Percentiles rank a stretch among this genome's conserved stretches.
These are phyloP conservation scores for Caenorhabditis zanzibari DNA, from an alignment of 2,888 invertebrate species.

Conservation along the genomic window DNA sequence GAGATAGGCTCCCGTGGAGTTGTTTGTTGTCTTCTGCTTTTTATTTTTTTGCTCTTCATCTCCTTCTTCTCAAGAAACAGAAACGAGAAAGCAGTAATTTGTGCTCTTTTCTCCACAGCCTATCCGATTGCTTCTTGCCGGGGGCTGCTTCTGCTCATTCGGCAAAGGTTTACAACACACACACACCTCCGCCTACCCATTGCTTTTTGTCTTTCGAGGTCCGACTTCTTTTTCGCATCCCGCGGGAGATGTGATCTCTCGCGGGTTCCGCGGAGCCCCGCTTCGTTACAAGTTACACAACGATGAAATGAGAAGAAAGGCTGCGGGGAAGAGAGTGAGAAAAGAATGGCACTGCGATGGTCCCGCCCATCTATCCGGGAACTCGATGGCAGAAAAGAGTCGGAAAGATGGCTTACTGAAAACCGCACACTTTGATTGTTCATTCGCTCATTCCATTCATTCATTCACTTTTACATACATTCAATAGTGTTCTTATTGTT, in stretches of 20 bases:
- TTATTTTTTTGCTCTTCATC: conserved; percentile 5
- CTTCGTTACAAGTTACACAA: conserved; percentile 67
- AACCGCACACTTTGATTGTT: conserved; percentile 63
- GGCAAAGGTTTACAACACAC: conserved; percentile 57
- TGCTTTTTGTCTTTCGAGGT: conserved; percentile 72
- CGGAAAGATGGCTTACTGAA: conserved; percentile 46
- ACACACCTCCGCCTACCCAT: conserved; percentile 73
- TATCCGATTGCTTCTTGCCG: conserved; percentile 49
- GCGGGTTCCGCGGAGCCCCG: conserved; percentile 1
- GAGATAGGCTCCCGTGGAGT: conserved; percentile 9
- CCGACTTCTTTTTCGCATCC: conserved; percentile 45
- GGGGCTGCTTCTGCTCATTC: conserved; percentile 31
- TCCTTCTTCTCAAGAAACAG: conserved; percentile 33
- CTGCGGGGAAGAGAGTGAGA: conserved; percentile 3
- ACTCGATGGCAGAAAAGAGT: conserved; percentile 46
- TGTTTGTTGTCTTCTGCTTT: conserved; percentile 58
- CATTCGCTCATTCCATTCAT: conserved; percentile 10
- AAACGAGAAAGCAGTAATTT: conserved; percentile 58
- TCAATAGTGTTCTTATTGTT: not conserved
- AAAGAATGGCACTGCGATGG: conserved; percentile 42
- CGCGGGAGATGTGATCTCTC: conserved; percentile 31
- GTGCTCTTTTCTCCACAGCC: conserved; percentile 40
- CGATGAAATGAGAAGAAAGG: conserved; percentile 6
- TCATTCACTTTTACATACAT: not conserved
- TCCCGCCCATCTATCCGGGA: conserved; percentile 48